Percentiles rank a stretch among this genome's conserved stretches.
Evolutionary conservation across 2,113 vertebrate species (phyloP).

Genomic region (Ptilorrhoa leucosticta): DNA sequence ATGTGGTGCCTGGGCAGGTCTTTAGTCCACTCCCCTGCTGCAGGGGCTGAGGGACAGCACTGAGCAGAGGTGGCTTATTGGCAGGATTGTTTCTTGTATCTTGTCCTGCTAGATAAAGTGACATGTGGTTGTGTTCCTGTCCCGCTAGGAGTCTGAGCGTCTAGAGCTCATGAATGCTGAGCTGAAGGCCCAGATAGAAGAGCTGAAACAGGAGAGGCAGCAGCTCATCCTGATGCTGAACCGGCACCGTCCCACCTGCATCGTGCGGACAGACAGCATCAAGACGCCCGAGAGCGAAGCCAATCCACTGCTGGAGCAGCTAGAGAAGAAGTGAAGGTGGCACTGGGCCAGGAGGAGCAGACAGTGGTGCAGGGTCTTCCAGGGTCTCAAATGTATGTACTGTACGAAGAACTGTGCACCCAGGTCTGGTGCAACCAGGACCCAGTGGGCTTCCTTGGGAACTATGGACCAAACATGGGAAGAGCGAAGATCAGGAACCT

Average conservation of each 20-base stretch:
- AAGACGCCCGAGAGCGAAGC: constrained; percentile 87
- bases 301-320: constrained; percentile 87
- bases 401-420: constrained; percentile 56
- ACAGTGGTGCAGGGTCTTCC: constrained; percentile 49
- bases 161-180: constrained; percentile 94
- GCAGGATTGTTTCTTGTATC: neutral
- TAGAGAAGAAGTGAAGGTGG: constrained; percentile 82
- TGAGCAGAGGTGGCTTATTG: neutral
- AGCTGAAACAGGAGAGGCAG: constrained; percentile 93
- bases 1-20: neutral
- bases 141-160: constrained; percentile 87
- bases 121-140: neutral
- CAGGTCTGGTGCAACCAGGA: constrained; percentile 48
- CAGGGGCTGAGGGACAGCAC: neutral
- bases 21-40: neutral
- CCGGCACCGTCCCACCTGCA: constrained; percentile 92
- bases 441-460: constrained; percentile 41
- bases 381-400: constrained; percentile 57
- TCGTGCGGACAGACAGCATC: constrained; percentile 90
- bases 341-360: constrained; percentile 39
- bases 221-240: constrained; percentile 95
- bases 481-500: constrained; percentile 52
- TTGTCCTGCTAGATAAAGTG: neutral
- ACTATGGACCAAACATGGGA: constrained; percentile 34
- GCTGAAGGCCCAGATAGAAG: constrained; percentile 94